phyloP scores from a whole-genome alignment of 2,797 vertebrate species.

The Anguilla anguilla region DNA sequence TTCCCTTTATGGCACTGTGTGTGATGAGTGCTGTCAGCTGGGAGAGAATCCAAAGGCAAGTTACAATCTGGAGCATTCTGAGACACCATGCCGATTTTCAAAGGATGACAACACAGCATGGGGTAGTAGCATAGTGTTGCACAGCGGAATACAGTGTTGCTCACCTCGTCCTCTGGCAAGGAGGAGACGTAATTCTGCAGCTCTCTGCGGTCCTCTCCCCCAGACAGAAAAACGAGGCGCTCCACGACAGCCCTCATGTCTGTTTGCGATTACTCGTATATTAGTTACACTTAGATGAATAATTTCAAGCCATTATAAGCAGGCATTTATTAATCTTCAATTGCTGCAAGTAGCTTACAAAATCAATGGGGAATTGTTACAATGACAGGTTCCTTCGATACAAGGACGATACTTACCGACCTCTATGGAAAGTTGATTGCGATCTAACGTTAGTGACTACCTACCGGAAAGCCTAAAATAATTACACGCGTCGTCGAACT shows the following conservation, averaged over 20 bases:
- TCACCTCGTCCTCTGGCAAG: conserved; percentile 66
- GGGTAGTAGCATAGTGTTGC: background rate
- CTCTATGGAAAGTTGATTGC: too few species aligned
- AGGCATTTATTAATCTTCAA: background rate
- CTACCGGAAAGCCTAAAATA: too few species aligned
- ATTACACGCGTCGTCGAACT: too few species aligned
- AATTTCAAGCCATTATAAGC: conserved; percentile 4
- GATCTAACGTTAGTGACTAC: too few species aligned
- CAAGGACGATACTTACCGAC: too few species aligned
- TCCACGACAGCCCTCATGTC: conserved; percentile 61
- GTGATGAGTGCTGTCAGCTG: conserved; percentile 81
- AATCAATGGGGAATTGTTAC: background rate
- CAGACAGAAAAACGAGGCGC: conserved; percentile 65
- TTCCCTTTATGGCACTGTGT: conserved; percentile 80
- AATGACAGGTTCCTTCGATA: too few species aligned
- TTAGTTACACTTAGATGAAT: conserved; percentile 11
- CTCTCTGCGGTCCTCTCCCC: conserved; percentile 57
- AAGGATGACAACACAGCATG: background rate
- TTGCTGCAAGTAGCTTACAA: background rate
- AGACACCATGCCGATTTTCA: background rate
- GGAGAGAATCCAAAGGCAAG: conserved; percentile 25
- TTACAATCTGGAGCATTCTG: background rate
- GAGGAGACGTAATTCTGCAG: conserved; percentile 71
- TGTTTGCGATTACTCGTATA: conserved; percentile 17
- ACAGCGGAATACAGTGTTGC: background rate